A percentile compares a stretch with the other conserved stretches of the same genome.
phyloP scores from a whole-genome alignment of 2,888 invertebrate species.

The Hyalella azteca region DNA sequence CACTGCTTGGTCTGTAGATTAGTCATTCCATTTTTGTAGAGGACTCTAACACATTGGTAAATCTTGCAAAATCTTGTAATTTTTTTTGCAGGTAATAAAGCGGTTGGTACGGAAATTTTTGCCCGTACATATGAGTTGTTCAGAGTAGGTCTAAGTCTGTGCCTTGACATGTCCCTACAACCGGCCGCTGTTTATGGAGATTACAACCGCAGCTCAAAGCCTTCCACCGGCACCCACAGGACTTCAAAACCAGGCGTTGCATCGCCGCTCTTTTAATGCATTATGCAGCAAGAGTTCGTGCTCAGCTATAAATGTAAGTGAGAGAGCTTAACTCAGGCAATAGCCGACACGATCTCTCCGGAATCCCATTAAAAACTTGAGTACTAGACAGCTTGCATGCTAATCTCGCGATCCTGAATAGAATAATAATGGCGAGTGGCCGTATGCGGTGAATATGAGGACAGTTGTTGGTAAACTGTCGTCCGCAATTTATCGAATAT shows the following conservation, averaged over 20 bases:
- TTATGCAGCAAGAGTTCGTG: slow-evolving; percentile 20
- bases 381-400: slow-evolving; percentile 14
- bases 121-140: too few relatives aligned
- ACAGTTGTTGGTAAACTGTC: slow-evolving; percentile 9
- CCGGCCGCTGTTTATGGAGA: slow-evolving; percentile 24
- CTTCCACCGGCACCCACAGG: not conserved
- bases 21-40: too few relatives aligned
- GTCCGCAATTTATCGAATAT: slow-evolving; percentile 18
- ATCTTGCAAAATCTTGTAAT: too few relatives aligned
- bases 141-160: too few relatives aligned
- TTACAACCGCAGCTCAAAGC: slow-evolving; percentile 18
- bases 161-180: slow-evolving; percentile 7
- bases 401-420: slow-evolving; percentile 10
- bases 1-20: too few relatives aligned
- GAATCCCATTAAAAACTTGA: slow-evolving; percentile 34
- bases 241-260: not conserved
- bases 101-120: too few relatives aligned
- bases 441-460: not conserved
- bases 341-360: not conserved
- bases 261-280: slow-evolving; percentile 9
- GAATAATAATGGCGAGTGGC: slow-evolving; percentile 4
- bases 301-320: slow-evolving; percentile 21
- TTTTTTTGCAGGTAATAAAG: too few relatives aligned
- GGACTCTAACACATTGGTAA: too few relatives aligned
- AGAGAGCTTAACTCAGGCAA: slow-evolving; percentile 25